Evolutionary conservation across 1,140 invertebrate species (phyloP), one percentile per base, ranked within the genome.

Genomic region (Drosophila lowei): DNA sequence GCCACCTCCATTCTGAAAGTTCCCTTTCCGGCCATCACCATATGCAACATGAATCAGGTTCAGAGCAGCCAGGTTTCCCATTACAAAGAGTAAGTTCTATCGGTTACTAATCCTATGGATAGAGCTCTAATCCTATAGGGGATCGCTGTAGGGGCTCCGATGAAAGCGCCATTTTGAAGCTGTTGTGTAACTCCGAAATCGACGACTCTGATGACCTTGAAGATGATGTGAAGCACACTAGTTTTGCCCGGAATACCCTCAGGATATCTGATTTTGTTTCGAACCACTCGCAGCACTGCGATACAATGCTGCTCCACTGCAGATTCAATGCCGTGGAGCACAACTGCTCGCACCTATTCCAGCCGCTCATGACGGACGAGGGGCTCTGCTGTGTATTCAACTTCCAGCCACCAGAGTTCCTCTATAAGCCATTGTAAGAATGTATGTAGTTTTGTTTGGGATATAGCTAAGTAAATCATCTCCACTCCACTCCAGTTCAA

Each of bases 381-480:
- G 96, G 96, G 0, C 92, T 96, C 1, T 97, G 96, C 77, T 97
- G 96, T 86, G 94, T 95, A 6, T 97, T 97, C 64, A 97, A 97
- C 79, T 93, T 94, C 49, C 93, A 96, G 2, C 94, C 95, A 25
- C 91, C 93, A 1, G 92, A 95, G 47, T 93, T 92, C 57, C 92
- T 96, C 76, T 95, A 95, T 65, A 92, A 93, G 25, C 93, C 95
- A 77, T 11, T 18, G 90, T 90, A 57, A 72, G 79, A 48, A 38
- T 18, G 6, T 2, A 28, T 1, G 7, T 0, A 1, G 9, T 34
- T 2, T 47, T 0, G 3, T 38, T n/a, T n/a, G 3, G 6, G n/a
- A 18, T 0, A 2, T 11, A 4, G 8, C 34, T 6, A 16, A 21
- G 34, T 5, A 5, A 56, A 30, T 7, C 11, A 0, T 16, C 7